These are phyloP conservation scores for Gulo gulo DNA, from an alignment of 2,113 vertebrate genomes.

Conservation along the genomic window DNA sequence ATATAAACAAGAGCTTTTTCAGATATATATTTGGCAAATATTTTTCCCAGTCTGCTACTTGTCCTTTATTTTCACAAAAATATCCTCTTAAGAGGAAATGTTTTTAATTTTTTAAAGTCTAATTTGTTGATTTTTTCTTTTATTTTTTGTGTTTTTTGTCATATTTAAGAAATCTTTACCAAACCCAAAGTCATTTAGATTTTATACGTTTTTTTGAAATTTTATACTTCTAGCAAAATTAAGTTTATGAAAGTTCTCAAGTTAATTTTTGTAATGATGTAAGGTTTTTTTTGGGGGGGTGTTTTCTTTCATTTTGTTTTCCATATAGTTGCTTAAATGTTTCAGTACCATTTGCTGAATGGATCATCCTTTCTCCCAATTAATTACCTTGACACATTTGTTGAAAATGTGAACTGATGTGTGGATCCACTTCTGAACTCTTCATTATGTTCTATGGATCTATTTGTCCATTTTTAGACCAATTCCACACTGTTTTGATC, in stretches of 20 bases:
- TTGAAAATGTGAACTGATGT: not conserved
- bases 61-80: not conserved
- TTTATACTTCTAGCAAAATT: not conserved
- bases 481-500: not conserved
- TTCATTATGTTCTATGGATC: not conserved
- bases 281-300: not conserved
- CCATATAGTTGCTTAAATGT: not conserved
- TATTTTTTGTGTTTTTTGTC: not conserved
- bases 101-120: not conserved
- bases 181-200: not conserved
- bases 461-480: not conserved
- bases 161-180: not conserved
- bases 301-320: not conserved
- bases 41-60: not conserved
- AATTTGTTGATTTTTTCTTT: not conserved
- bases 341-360: not conserved
- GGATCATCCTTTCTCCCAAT: not conserved
- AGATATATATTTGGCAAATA: not conserved
- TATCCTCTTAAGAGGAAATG: not conserved
- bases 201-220: not conserved
- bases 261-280: not conserved
- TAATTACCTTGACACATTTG: not conserved
- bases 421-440: not conserved
- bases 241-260: not conserved
- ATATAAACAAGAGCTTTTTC: not conserved